Base-by-base conservation (phyloP, 2,113 vertebrate genomes). In the Notothenia coriiceps region DNA sequence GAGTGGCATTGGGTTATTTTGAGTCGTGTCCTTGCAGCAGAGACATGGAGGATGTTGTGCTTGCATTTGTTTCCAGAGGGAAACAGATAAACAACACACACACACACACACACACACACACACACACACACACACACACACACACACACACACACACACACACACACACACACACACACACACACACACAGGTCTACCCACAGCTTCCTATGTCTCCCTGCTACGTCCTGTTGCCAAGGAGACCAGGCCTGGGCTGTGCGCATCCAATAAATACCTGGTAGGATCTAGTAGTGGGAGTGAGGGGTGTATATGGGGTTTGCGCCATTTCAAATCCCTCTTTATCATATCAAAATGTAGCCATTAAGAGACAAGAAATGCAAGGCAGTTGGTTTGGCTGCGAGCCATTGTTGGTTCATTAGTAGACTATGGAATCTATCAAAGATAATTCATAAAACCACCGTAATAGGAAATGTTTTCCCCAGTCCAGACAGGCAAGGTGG, bases 141-240 rank as follows among this genome's bases (percentile, higher is more conserved):
- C 60, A 44, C 69, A 75, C 46, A 51, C 75, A 60, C 63, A 50
- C 52, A 18, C 56, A 7, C 69, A 71, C 50, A 51, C 74, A 60
- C 63, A 50, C 62, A 18, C 56, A 7, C 69, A 71, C 50, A 51
- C 74, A 60, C 63, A 50, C 62, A 46, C 33, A 50, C 10, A 35
- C 6, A 40, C 15, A 66, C 5, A 14, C 60, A 33, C 69, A 75
- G 77, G 60, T 77, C 75, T 82, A 64, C 59, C 33, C 29, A 63
- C 51, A 70, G 66, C 73, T 88, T 87, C 74, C 86, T 82, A 82
- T 60, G 76, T 62, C 20, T 75, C 73, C 68, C 62, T 46, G 51
- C 72, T 65, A 74, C 66, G 83, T 67, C 82, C 64, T 84, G 91
- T 94, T 90, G 88, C 88, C 89, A 93, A 74, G 83, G 85, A 79